Conservation (phyloP, 2,113 vertebrate genomes). For the Accipiter cooperii region DNA sequence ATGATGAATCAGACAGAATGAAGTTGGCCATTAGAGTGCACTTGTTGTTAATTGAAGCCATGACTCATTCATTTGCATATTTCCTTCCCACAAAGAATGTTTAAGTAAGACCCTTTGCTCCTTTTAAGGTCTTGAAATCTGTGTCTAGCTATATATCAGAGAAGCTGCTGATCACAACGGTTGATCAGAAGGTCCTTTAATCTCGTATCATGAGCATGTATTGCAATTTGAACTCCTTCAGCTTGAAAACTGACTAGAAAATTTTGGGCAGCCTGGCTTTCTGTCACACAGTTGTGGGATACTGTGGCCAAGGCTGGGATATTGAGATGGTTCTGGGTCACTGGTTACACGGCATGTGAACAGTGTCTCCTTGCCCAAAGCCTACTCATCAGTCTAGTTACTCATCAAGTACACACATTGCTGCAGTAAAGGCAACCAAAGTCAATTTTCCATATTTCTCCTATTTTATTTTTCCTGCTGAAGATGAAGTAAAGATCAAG, state of each 20-base stretch:
- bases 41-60: slow-evolving; percentile 49
- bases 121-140: background rate
- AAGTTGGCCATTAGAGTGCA: background rate
- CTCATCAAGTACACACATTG: background rate
- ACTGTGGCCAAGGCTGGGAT: background rate
- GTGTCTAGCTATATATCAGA: background rate
- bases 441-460: background rate
- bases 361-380: background rate
- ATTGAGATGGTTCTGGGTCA: background rate
- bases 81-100: background rate
- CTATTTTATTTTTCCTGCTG: background rate
- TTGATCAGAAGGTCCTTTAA: background rate
- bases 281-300: background rate
- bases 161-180: background rate
- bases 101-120: background rate
- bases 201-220: background rate
- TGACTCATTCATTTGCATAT: slow-evolving; percentile 50
- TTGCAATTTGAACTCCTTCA: background rate
- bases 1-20: slow-evolving; percentile 23
- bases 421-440: background rate
- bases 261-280: background rate
- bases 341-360: background rate
- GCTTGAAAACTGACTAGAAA: background rate
- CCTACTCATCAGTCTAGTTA: background rate
- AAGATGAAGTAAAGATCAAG: background rate